A percentile compares a stretch with the other conserved stretches of the same genome.
Conservation (phyloP, 2,888 invertebrate species). For the Eulithis prunata region DNA sequence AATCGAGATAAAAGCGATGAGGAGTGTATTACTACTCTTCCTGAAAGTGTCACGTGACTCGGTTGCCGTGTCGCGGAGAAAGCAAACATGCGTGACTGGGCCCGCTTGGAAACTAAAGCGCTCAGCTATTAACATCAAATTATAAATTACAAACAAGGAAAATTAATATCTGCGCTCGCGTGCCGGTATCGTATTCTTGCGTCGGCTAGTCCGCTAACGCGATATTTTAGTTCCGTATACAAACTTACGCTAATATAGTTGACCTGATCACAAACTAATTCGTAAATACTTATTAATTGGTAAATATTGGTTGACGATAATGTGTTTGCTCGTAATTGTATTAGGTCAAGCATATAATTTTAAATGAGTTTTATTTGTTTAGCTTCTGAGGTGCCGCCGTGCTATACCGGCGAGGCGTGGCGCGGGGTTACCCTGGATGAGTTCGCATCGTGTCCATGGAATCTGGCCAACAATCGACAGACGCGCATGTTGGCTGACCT, state of each 20-base stretch:
- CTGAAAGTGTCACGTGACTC: conserved; percentile 21
- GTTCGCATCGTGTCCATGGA: conserved; percentile 95
- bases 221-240: conserved; percentile 30
- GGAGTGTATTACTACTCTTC: conserved; percentile 26
- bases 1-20: conserved; percentile 32
- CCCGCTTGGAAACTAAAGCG: conserved; percentile 47
- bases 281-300: conserved; percentile 12
- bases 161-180: conserved; percentile 39
- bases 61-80: conserved; percentile 41
- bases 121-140: conserved; percentile 52
- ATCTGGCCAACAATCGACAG: conserved; percentile 98
- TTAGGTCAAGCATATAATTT: conserved; percentile 1
- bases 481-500: conserved; percentile 99
- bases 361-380: conserved; percentile 30
- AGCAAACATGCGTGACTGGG: conserved; percentile 53
- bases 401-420: conserved; percentile 92
- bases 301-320: conserved; percentile 27
- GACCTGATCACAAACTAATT: not conserved
- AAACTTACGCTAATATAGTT: conserved; percentile 6
- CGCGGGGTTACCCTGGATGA: conserved; percentile 94
- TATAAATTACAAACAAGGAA: conserved; percentile 48
- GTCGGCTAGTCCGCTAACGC: conserved; percentile 18
- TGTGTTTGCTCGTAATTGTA: conserved; percentile 19
- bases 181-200: conserved; percentile 38
- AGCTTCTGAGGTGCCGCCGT: conserved; percentile 92